Percentiles rank a stretch among this genome's conserved stretches.
These are phyloP conservation scores for Aptenodytes forsteri DNA, from an alignment of 2,113 vertebrate species.

Conservation along the genomic window DNA sequence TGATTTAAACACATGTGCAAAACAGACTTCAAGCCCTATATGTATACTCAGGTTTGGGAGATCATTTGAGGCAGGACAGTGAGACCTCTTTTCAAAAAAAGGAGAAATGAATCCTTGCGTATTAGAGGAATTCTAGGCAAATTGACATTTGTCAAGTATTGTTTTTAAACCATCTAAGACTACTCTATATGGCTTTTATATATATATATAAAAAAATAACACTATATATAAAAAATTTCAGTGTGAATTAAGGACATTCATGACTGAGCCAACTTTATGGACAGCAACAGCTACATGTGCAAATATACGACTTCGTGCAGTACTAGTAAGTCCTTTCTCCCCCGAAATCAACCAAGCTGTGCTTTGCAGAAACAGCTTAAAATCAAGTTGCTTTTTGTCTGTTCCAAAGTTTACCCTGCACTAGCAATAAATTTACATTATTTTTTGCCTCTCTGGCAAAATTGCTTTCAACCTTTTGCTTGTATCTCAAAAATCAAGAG, in stretches of 20 bases:
- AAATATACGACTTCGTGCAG: neutral
- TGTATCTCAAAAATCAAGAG: neutral
- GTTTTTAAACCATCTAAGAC: neutral
- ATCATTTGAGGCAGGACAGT: neutral
- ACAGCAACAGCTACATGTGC: neutral
- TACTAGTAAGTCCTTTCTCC: neutral
- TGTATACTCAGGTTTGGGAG: neutral
- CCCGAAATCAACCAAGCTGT: neutral
- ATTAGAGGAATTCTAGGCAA: neutral
- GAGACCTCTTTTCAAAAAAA: neutral
- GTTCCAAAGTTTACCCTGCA: neutral
- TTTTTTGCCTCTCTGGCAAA: neutral
- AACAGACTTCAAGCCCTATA: neutral
- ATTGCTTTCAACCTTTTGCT: neutral
- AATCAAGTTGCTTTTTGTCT: neutral
- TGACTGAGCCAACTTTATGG: neutral
- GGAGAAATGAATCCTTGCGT: neutral
- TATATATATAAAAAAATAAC: no score
- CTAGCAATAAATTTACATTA: neutral
- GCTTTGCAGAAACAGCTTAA: neutral
- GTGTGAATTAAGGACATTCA: neutral
- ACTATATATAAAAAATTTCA: neutral
- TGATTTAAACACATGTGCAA: neutral
- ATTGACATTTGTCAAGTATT: neutral
- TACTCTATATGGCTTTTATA: neutral